Base-by-base conservation (phyloP, 1,140 invertebrate genomes). In the Ctenoplectra terminalis region DNA sequence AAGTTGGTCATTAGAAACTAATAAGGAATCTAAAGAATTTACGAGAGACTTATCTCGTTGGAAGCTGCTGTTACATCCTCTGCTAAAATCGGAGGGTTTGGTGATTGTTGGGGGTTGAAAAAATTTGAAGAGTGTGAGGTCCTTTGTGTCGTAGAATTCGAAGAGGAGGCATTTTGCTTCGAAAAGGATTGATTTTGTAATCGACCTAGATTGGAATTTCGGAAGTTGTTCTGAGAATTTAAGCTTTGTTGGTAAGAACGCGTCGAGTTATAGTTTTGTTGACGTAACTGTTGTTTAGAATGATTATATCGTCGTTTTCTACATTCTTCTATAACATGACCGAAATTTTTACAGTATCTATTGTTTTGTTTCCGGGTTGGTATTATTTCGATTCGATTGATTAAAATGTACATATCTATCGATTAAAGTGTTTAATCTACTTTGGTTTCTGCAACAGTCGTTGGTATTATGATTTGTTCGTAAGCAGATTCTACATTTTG, bases 401-500 rank as follows among this genome's bases (percentile, higher is more conserved):
- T 34, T 70, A 31, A 34, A 54, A n/a, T 54, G 31, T 20, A 52
- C 9, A 3, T 54, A 20, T 34, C 29, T 37, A 34, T n/a, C n/a
- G n/a, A n/a, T n/a, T n/a, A n/a, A n/a, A n/a, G n/a, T n/a, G n/a
- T n/a, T n/a, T n/a, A n/a, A n/a, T n/a, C n/a, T n/a, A n/a, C n/a
- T n/a, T n/a, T n/a, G n/a, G n/a, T n/a, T n/a, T n/a, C 7, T 54
- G 26, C 17, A 11, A 67, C 46, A 70, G 7, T 69, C 66, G 20
- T 69, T 69, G 2, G 48, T 69, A 37, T 9, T 52, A 31, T 69
- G 48, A 8, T 69, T 54, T 37, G 48, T 54, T 54, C n/a, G n/a
- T n/a, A n/a, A n/a, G n/a, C n/a, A n/a, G n/a, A n/a, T n/a, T n/a
- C n/a, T n/a, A n/a, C n/a, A n/a, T n/a, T n/a, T n/a, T n/a, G n/a